Percentiles rank a stretch among this genome's conserved stretches.
These are phyloP conservation scores for Boleophthalmus pectinirostris DNA, from an alignment of 2,113 vertebrate genomes.

Conservation along the genomic window DNA sequence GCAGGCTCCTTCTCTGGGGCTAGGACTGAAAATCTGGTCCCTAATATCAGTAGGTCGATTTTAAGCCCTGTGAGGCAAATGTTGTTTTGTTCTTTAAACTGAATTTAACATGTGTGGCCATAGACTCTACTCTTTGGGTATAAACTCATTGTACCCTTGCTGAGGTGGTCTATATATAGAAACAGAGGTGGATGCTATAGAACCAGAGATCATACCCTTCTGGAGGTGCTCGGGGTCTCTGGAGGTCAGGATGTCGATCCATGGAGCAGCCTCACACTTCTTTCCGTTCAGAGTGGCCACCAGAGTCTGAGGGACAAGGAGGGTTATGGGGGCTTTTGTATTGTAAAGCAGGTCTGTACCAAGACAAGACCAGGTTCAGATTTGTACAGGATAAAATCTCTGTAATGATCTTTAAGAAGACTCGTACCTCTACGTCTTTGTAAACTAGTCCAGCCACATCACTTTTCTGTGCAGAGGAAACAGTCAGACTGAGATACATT, in stretches of 20 bases:
- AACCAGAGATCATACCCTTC: conserved; percentile 29
- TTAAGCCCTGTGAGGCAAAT: too few species aligned
- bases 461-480: conserved; percentile 56
- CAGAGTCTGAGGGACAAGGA: conserved; percentile 45
- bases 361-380: background rate
- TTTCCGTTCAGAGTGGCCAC: conserved; percentile 57
- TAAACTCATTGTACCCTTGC: too few species aligned
- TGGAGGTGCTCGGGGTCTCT: conserved; percentile 63
- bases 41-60: too few species aligned
- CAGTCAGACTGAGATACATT: background rate
- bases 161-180: too few species aligned
- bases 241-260: conserved; percentile 71
- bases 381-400: too few species aligned
- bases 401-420: too few species aligned
- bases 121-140: too few species aligned
- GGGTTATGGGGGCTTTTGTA: background rate
- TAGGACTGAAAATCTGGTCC: too few species aligned
- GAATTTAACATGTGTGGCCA: too few species aligned
- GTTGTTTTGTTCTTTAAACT: too few species aligned
- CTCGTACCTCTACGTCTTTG: conserved; percentile 58
- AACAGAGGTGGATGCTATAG: too few species aligned
- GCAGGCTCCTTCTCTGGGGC: too few species aligned
- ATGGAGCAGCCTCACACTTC: conserved; percentile 55
- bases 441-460: conserved; percentile 28
- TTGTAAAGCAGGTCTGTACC: background rate